Evolutionary conservation across 2,888 invertebrate genomes (phyloP).

Genomic region (Rhorus exstirpatorius): DNA sequence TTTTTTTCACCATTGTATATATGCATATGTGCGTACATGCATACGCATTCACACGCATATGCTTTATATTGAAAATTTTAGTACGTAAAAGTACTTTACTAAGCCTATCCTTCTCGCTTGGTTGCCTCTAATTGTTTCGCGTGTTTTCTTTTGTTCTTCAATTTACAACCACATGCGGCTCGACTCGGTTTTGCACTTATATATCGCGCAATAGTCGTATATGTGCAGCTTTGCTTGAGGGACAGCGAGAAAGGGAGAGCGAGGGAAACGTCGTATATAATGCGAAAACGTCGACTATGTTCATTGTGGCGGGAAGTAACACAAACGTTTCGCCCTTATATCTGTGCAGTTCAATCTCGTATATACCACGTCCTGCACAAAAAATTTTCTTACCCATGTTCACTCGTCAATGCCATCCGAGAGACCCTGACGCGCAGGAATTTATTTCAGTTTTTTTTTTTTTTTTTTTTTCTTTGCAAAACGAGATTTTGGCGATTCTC

Average conservation of each 20-base stretch:
- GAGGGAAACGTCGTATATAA: slow-evolving; percentile 1
- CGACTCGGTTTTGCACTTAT: slow-evolving; percentile 30
- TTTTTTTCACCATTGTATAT: slow-evolving; percentile 1
- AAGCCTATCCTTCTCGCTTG: slow-evolving; percentile 57
- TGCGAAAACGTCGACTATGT: slow-evolving; percentile 21
- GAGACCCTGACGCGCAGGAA: too few relatives aligned
- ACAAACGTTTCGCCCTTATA: slow-evolving; percentile 19
- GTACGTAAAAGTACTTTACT: slow-evolving; percentile 49
- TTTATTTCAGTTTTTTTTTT: too few relatives aligned
- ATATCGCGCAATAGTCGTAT: slow-evolving; percentile 25
- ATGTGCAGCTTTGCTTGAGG: not conserved
- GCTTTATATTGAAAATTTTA: slow-evolving; percentile 1
- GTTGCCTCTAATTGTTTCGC: slow-evolving; percentile 66
- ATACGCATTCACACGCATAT: not conserved
- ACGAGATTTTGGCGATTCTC: too few relatives aligned
- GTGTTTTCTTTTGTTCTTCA: slow-evolving; percentile 65
- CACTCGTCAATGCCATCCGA: too few relatives aligned
- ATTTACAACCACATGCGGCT: slow-evolving; percentile 45
- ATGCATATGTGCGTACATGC: slow-evolving; percentile 12
- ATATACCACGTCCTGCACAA: not conserved
- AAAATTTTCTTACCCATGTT: too few relatives aligned
- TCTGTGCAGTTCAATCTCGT: slow-evolving; percentile 45
- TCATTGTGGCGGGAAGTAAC: slow-evolving; percentile 49
- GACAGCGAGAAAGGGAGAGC: slow-evolving; percentile 1
- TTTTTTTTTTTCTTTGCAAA: too few relatives aligned